phyloP scores from a whole-genome alignment of 1,140 invertebrate genomes.

The Rhagoletis pomonella region DNA sequence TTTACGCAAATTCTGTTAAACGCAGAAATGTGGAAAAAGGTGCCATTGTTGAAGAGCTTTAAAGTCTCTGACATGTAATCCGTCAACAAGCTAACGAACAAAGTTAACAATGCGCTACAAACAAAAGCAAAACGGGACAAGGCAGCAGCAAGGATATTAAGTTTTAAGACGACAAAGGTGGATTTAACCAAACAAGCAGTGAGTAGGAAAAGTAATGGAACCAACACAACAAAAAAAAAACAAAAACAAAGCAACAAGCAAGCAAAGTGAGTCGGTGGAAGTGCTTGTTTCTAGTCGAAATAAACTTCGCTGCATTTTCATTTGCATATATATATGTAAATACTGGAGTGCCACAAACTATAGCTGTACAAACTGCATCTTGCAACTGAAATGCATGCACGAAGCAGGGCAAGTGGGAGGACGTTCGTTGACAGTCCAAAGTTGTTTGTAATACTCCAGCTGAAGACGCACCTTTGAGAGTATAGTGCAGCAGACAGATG shows the following conservation, averaged over 20 bases:
- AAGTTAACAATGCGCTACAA: constrained; percentile 4
- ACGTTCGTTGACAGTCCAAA: not conserved
- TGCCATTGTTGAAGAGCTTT: not conserved
- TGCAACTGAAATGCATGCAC: not conserved
- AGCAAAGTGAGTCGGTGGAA: not conserved
- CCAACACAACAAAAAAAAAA: not conserved
- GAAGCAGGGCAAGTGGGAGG: not conserved
- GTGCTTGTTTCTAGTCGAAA: not conserved
- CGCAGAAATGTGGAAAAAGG: not conserved
- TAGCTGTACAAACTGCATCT: not conserved
- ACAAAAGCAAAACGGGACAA: not conserved
- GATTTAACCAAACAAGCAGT: constrained; percentile 5
- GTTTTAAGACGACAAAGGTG: constrained; percentile 19
- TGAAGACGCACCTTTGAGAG: constrained; percentile 9
- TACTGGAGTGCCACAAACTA: constrained; percentile 28
- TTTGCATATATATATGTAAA: constrained; percentile 10
- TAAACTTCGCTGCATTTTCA: constrained; percentile 27
- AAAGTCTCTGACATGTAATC: constrained; percentile 46
- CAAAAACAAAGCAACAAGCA: not conserved
- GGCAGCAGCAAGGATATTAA: not conserved
- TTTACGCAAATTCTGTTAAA: not conserved
- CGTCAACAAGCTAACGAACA: constrained; percentile 45
- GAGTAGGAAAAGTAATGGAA: not conserved
- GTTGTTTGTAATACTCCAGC: not conserved
- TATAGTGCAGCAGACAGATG: constrained; percentile 7